phyloP scores from a whole-genome alignment of 2,888 invertebrate species.

The Epirrita christyi region DNA sequence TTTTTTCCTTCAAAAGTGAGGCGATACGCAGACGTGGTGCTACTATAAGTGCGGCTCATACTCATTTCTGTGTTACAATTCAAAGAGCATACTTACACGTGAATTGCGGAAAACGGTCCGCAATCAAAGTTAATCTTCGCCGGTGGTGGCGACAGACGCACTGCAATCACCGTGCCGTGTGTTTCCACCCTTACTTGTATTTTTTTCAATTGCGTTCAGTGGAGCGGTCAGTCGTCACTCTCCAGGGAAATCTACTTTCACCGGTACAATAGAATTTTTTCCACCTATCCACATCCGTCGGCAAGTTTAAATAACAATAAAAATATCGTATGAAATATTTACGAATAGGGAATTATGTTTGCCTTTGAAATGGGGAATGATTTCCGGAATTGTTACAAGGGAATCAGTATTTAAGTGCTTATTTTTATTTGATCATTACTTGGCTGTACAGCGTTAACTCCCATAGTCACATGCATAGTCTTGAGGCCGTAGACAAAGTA shows the following conservation, averaged over 20 bases:
- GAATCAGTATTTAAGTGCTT: constrained; percentile 3
- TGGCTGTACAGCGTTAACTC: no score
- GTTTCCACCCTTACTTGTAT: constrained; percentile 35
- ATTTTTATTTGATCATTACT: no score
- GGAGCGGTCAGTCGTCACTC: constrained; percentile 61
- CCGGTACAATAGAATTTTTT: constrained; percentile 74
- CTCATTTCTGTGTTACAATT: no score
- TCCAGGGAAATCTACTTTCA: constrained; percentile 71
- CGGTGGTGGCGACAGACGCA: not conserved
- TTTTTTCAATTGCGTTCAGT: constrained; percentile 62
- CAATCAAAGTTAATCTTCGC: no score
- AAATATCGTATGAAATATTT: constrained; percentile 47
- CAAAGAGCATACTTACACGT: no score
- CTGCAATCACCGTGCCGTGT: constrained; percentile 1
- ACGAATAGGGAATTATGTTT: constrained; percentile 35
- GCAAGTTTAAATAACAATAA: constrained; percentile 61
- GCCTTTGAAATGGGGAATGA: constrained; percentile 24
- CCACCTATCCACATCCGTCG: constrained; percentile 49
- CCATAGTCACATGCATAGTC: no score
- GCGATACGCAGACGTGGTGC: no score
- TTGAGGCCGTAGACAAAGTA: no score
- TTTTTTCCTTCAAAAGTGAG: no score
- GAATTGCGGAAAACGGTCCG: no score
- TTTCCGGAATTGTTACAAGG: constrained; percentile 12
- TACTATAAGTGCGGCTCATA: no score